A percentile compares a stretch with the other conserved stretches of the same genome.
These are phyloP conservation scores for Falco cherrug DNA, from an alignment of 2,797 vertebrate genomes.

Conservation along the genomic window DNA sequence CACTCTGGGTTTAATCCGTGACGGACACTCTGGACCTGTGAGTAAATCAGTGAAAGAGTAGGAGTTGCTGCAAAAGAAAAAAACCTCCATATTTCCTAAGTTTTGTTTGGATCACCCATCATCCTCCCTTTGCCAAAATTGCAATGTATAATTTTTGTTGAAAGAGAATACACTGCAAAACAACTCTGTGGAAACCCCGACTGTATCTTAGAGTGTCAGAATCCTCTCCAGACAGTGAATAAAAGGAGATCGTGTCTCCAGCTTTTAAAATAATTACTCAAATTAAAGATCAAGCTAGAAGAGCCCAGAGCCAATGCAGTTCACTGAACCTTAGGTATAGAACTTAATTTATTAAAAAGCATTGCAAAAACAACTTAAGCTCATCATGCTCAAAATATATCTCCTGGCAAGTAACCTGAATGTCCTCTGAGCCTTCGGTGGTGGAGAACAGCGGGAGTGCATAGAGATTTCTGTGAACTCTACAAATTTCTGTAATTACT, in stretches of 20 bases:
- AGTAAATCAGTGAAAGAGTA: background rate
- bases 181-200: background rate
- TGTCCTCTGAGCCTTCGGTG: background rate
- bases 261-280: conserved; percentile 56
- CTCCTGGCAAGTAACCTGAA: background rate
- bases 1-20: rapidly evolving
- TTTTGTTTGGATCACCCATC: background rate
- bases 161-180: background rate
- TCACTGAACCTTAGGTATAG: background rate
- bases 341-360: conserved; percentile 51
- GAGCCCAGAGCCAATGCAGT: background rate
- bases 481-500: background rate
- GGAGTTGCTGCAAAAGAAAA: background rate
- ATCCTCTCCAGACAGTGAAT: background rate
- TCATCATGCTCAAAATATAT: background rate
- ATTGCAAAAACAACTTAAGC: background rate
- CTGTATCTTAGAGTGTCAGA: background rate
- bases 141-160: background rate
- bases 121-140: background rate
- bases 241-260: background rate
- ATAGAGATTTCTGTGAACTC: background rate
- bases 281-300: conserved; percentile 8
- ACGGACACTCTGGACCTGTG: rapidly evolving
- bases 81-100: rapidly evolving
- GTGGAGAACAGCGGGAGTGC: background rate